These are phyloP conservation scores for Selene dorsalis DNA, from an alignment of 2,797 vertebrate genomes.

Conservation along the genomic window DNA sequence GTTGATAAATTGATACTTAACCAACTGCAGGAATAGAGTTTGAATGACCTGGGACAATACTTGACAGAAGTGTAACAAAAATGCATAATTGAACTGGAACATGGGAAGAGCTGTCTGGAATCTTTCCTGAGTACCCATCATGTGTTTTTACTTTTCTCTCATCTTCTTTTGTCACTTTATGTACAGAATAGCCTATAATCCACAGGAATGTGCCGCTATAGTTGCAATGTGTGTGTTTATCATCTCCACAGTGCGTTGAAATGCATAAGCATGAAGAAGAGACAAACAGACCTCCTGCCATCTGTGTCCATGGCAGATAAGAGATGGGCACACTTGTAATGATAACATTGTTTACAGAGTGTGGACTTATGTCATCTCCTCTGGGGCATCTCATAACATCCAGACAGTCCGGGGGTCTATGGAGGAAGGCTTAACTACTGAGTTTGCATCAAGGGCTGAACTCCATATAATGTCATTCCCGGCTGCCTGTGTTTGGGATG, in stretches of 20 bases:
- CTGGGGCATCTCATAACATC: conserved; percentile 25
- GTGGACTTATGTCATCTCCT: conserved; percentile 15
- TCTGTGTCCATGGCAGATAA: conserved; percentile 25
- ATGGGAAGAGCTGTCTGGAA: background rate
- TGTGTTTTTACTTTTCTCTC: background rate
- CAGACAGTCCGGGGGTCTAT: conserved; percentile 22
- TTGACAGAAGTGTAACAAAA: background rate
- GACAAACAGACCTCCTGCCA: conserved; percentile 1
- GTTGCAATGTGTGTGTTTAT: background rate
- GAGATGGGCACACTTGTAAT: conserved; percentile 7
- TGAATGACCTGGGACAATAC: background rate
- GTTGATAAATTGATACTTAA: background rate
- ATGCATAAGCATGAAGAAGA: background rate
- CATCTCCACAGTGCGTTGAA: background rate
- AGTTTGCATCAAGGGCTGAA: conserved; percentile 57
- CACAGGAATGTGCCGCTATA: background rate
- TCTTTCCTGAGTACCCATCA: background rate
- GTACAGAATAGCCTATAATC: background rate
- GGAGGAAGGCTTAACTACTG: conserved; percentile 23
- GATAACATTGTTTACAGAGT: conserved; percentile 23
- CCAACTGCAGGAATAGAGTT: background rate
- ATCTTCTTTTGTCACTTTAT: background rate
- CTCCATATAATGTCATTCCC: conserved; percentile 64
- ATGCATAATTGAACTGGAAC: background rate
- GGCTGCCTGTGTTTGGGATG: conserved; percentile 58